Evolutionary conservation across 2,888 invertebrate genomes (phyloP).

Genomic region (Pherbina coryleti): DNA sequence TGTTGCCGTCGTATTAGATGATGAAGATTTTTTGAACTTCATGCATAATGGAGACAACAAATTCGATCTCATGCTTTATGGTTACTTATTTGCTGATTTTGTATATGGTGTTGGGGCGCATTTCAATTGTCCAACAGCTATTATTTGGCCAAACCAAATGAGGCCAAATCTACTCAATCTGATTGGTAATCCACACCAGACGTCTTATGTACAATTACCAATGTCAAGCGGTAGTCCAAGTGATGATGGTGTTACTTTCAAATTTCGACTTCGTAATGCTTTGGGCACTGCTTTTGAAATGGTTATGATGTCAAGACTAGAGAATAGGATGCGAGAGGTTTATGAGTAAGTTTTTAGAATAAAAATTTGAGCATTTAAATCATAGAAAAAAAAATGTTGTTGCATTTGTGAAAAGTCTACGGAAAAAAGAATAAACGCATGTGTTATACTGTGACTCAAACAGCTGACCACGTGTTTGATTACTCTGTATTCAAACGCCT

Average conservation of each 20-base stretch:
- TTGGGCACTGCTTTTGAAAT: not conserved
- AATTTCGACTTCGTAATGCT: constrained; percentile 48
- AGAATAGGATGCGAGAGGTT: not conserved
- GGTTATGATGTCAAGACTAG: not conserved
- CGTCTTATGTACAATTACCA: constrained; percentile 45
- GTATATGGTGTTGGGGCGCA: constrained; percentile 54
- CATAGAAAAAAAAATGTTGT: too few relatives aligned
- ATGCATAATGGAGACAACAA: constrained; percentile 47
- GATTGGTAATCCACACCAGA: constrained; percentile 51
- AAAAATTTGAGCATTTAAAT: too few relatives aligned
- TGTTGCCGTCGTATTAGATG: constrained; percentile 41
- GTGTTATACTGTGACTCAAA: too few relatives aligned
- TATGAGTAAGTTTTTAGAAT: constrained; percentile 37
- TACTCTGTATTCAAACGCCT: too few relatives aligned
- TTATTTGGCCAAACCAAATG: constrained; percentile 49
- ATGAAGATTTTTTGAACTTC: constrained; percentile 47
- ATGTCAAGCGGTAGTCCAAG: not conserved
- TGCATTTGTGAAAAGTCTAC: too few relatives aligned
- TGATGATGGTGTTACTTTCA: constrained; percentile 43
- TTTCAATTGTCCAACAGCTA: constrained; percentile 55
- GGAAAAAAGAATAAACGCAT: too few relatives aligned
- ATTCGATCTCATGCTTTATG: constrained; percentile 56
- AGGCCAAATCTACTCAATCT: constrained; percentile 42
- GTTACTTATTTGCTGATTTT: constrained; percentile 52
- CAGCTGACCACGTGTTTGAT: too few relatives aligned